phyloP scores from a whole-genome alignment of 1,140 invertebrate genomes.

The Leptopilina boulardi region DNA sequence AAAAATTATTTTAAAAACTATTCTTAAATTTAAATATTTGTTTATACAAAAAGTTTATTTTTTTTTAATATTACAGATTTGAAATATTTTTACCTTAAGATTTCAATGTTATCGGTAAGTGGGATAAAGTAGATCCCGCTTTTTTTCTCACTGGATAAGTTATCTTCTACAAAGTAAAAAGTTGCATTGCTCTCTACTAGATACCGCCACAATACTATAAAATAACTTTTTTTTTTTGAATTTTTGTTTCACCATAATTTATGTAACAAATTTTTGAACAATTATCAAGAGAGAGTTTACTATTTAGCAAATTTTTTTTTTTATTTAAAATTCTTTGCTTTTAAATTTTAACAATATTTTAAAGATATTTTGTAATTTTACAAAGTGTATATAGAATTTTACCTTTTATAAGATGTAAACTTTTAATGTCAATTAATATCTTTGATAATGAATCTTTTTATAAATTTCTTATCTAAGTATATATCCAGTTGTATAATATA shows the following conservation, averaged over 20 bases:
- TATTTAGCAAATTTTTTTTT: no score
- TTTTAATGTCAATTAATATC: not conserved
- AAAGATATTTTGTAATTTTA: not conserved
- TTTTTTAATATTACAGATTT: no score
- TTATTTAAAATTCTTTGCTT: no score
- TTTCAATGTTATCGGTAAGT: not conserved
- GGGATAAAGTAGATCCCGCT: not conserved
- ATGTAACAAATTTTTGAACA: not conserved
- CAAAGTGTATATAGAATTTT: not conserved
- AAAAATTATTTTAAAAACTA: no score
- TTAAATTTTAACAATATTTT: not conserved
- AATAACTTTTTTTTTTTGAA: not conserved
- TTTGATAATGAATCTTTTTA: conserved; percentile 2
- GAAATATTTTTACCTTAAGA: not conserved
- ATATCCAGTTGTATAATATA: not conserved
- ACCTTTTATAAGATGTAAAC: not conserved
- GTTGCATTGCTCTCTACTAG: not conserved
- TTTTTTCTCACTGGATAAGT: not conserved
- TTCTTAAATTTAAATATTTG: no score
- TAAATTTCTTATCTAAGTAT: not conserved
- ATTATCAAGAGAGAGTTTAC: not conserved
- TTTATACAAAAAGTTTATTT: no score
- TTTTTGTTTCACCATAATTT: not conserved
- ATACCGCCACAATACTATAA: not conserved
- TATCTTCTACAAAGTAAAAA: not conserved